These are phyloP conservation scores for Poeciliopsis infans DNA, from an alignment of 2,797 vertebrate species.

Conservation along the genomic window DNA sequence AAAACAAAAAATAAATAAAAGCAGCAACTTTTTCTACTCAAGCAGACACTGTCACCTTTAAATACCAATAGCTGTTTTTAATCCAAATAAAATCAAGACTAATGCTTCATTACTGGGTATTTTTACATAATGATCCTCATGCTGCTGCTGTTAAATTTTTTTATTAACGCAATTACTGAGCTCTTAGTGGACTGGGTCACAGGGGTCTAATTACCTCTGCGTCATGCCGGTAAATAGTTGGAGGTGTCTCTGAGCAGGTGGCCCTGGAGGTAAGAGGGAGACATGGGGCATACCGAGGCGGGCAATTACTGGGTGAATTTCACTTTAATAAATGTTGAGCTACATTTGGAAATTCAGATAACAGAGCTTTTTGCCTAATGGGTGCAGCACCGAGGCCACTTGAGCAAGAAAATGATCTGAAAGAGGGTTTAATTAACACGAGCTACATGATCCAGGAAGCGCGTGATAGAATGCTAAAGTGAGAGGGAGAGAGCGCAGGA, in stretches of 20 bases:
- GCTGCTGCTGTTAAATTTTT: constrained; percentile 82
- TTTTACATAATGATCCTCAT: constrained; percentile 88
- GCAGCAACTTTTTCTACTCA: constrained; percentile 54
- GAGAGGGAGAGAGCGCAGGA: constrained; percentile 70
- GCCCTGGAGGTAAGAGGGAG: constrained; percentile 92
- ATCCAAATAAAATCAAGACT: constrained; percentile 88
- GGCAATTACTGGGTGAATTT: constrained; percentile 96
- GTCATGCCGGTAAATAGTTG: constrained; percentile 83
- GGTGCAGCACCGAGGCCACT: constrained; percentile 89
- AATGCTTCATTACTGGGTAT: constrained; percentile 86
- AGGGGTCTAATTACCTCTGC: constrained; percentile 84
- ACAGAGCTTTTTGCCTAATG: constrained; percentile 87
- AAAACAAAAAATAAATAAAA: constrained; percentile 15
- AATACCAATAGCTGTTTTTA: constrained; percentile 84
- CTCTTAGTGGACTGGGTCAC: constrained; percentile 81
- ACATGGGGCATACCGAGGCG: constrained; percentile 85
- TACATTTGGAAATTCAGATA: constrained; percentile 96
- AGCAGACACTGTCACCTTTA: constrained; percentile 73
- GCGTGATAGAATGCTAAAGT: constrained; percentile 74
- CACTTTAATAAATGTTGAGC: constrained; percentile 95
- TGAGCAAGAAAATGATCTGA: constrained; percentile 90
- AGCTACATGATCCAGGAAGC: constrained; percentile 86
- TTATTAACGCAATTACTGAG: constrained; percentile 85
- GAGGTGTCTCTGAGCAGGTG: constrained; percentile 88
- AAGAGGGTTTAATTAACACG: constrained; percentile 96